Base-by-base conservation (phyloP, 2,888 invertebrate species). In the Megamerina dolium region DNA sequence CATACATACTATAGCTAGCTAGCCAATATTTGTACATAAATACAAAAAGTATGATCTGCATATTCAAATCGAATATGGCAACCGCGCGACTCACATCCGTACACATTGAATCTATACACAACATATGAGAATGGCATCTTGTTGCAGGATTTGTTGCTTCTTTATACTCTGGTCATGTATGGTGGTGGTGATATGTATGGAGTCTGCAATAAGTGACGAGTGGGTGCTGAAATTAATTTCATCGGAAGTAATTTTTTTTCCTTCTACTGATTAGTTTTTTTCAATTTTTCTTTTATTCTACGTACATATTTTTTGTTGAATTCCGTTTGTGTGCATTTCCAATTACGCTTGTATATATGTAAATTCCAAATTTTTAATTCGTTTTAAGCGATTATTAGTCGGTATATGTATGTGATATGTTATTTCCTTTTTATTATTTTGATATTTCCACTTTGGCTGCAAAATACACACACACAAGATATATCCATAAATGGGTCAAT, bases 191-290 rank as follows among this genome's bases (percentile, higher is more conserved):
- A n/a, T n/a, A n/a, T n/a, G n/a, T n/a, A n/a, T 13, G 20, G 21
- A 2, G 4, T 31, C 30, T 20, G 31, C 12, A 13, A 10, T 23
- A 13, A 46, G 13, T 35, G n/a, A 40, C 36, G 57, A 55, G 59
- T 58, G 59, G 58, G 59, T 58, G 58, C 54, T 56, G 53, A 55
- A 56, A 57, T 57, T 58, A 53, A 58, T 50, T 56, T 55, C 53
- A 51, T 57, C 56, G 59, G 59, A 59, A 58, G 59, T 58, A 51
- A 55, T 59, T 55, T 54, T 53, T 53, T n/a, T n/a, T n/a, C 50
- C 43, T 32, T 42, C 18, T 41, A 50, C 50, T 51, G 54, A 54
- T 54, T 54, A 54, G 53, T 53, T 54, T 54, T 47, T 50, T 44
- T 31, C n/a, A n/a, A n/a, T n/a, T n/a, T n/a, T n/a, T n/a, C n/a